phyloP scores from a whole-genome alignment of 2,797 vertebrate genomes.

The Manis crassicaudata region DNA sequence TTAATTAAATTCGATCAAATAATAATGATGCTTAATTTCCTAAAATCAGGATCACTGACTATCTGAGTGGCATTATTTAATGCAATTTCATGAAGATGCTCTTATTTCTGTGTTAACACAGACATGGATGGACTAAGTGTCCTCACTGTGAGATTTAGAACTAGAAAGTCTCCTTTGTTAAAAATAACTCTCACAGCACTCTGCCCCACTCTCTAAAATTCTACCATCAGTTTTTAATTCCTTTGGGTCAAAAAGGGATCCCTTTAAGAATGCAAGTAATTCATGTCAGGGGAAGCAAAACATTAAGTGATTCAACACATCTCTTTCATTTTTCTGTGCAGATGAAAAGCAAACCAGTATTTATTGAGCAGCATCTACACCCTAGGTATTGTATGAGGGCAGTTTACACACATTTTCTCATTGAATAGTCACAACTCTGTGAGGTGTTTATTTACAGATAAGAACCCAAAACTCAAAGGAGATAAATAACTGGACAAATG shows the following conservation, averaged over 20 bases:
- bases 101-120: slow-evolving; percentile 47
- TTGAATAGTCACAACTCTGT: not conserved
- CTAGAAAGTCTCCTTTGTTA: not conserved
- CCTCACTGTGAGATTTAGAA: not conserved
- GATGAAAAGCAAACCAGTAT: not conserved
- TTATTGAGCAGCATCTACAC: not conserved
- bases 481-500: not conserved
- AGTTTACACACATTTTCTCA: not conserved
- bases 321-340: not conserved
- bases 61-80: slow-evolving; percentile 40
- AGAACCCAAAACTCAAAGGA: slow-evolving; percentile 29
- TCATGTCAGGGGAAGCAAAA: not conserved
- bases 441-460: not conserved
- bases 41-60: slow-evolving; percentile 53
- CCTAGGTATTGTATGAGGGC: not conserved
- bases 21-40: slow-evolving; percentile 75
- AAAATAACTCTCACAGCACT: not conserved
- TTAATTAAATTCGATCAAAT: slow-evolving; percentile 77
- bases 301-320: not conserved
- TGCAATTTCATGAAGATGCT: slow-evolving; percentile 6
- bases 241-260: not conserved
- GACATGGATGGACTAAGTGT: not conserved
- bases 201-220: not conserved
- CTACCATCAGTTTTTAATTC: slow-evolving; percentile 3
- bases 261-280: slow-evolving; percentile 44